phyloP scores from a whole-genome alignment of 2,113 vertebrate species.

The Prietella phreatophila region DNA sequence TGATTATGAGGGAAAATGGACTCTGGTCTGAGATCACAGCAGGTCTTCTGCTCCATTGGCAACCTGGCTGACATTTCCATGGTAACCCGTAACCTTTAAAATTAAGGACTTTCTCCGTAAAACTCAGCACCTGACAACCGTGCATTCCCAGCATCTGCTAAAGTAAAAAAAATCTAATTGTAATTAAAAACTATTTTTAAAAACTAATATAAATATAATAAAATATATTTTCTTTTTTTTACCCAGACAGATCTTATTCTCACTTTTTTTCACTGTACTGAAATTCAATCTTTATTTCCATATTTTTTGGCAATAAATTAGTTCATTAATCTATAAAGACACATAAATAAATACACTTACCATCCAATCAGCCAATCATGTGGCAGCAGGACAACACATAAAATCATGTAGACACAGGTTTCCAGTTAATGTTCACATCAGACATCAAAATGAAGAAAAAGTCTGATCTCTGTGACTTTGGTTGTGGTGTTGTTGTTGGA shows the following conservation, averaged over 20 bases:
- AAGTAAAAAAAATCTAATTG: background rate
- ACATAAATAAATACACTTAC: no score
- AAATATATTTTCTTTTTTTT: background rate
- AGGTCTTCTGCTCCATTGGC: background rate
- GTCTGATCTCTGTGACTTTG: no score
- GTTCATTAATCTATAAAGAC: no score
- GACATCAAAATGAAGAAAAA: no score
- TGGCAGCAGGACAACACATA: no score
- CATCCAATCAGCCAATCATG: no score
- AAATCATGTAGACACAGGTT: no score
- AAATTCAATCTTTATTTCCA: background rate
- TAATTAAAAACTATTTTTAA: no score
- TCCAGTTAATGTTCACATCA: no score
- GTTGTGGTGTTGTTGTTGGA: no score
- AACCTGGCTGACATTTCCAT: slow-evolving; percentile 23
- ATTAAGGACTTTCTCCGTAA: background rate
- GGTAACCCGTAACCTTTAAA: slow-evolving; percentile 24
- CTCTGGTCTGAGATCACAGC: slow-evolving; percentile 2
- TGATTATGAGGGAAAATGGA: background rate
- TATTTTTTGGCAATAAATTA: no score
- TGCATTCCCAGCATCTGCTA: background rate
- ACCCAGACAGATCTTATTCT: background rate
- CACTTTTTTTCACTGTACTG: background rate
- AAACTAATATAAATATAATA: background rate
- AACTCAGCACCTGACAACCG: background rate